phyloP scores from a whole-genome alignment of 2,797 vertebrate species.

The Ptychadena robeensis region DNA sequence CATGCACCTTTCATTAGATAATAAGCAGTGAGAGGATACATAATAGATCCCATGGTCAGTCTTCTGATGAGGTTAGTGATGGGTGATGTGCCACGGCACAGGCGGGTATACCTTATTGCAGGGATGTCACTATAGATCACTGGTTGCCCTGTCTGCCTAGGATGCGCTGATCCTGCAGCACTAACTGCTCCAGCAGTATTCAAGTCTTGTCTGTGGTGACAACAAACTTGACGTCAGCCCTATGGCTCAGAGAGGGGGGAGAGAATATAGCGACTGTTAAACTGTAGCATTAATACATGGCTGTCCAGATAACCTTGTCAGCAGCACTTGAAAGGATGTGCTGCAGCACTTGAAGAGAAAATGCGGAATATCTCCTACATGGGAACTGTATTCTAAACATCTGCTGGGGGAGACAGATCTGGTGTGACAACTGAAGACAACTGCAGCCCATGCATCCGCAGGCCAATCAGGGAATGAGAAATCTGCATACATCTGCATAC shows the following conservation, averaged over 20 bases:
- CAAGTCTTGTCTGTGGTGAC: slow-evolving; percentile 58
- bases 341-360: too few relatives aligned
- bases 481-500: too few relatives aligned
- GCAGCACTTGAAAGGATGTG: slow-evolving; percentile 11
- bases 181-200: slow-evolving; percentile 40
- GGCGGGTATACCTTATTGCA: neutral
- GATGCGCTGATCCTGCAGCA: slow-evolving; percentile 41
- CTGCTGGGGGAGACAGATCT: neutral
- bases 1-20: too few relatives aligned
- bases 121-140: neutral
- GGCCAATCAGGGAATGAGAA: too few relatives aligned
- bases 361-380: neutral
- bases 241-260: slow-evolving; percentile 10
- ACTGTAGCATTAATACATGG: slow-evolving; percentile 43
- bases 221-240: slow-evolving; percentile 55
- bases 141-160: neutral
- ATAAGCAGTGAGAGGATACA: too few relatives aligned
- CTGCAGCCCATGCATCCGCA: too few relatives aligned
- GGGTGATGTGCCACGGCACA: too few relatives aligned
- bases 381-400: neutral
- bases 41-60: too few relatives aligned
- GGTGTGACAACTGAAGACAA: neutral
- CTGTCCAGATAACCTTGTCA: slow-evolving; percentile 52
- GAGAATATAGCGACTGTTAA: slow-evolving; percentile 36
- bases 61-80: too few relatives aligned